phyloP scores from a whole-genome alignment of 2,797 vertebrate species.

The Dermochelys coriacea region DNA sequence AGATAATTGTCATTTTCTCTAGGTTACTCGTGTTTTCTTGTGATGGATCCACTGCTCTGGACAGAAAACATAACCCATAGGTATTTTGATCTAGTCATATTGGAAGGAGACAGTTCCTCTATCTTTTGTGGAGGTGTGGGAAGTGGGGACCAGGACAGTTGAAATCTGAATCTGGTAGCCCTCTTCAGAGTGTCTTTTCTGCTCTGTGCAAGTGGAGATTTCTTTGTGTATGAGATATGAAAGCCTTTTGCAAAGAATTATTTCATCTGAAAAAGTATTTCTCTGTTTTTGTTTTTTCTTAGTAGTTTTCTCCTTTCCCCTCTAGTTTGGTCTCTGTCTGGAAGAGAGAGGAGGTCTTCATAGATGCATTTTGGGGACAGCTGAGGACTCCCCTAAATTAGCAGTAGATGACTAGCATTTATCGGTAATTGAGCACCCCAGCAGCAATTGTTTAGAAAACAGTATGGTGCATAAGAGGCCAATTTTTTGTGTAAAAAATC shows the following conservation, averaged over 20 bases:
- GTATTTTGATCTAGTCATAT: too few species aligned
- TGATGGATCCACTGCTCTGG: too few species aligned
- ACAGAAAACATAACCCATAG: too few species aligned
- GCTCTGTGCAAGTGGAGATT: fast-evolving
- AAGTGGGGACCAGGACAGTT: too few species aligned
- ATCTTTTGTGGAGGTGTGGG: too few species aligned
- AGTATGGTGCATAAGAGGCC: background rate
- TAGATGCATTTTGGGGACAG: fast-evolving
- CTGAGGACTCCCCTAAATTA: background rate
- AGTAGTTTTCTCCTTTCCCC: background rate
- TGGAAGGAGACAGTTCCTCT: too few species aligned
- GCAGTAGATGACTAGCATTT: background rate
- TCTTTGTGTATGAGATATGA: background rate
- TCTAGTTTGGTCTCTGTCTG: fast-evolving
- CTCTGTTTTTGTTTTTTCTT: background rate
- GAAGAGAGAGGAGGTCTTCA: fast-evolving
- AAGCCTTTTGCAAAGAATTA: background rate
- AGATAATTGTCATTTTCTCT: too few species aligned
- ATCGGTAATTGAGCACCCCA: background rate
- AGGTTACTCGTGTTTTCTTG: too few species aligned
- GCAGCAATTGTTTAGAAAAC: background rate
- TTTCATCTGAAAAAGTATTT: background rate
- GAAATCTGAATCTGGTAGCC: background rate
- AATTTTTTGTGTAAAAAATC: fast-evolving
- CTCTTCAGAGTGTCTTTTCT: background rate